Evolutionary conservation across 2,797 vertebrate species (phyloP).

Genomic region (Silurus lanzhouensis): DNA sequence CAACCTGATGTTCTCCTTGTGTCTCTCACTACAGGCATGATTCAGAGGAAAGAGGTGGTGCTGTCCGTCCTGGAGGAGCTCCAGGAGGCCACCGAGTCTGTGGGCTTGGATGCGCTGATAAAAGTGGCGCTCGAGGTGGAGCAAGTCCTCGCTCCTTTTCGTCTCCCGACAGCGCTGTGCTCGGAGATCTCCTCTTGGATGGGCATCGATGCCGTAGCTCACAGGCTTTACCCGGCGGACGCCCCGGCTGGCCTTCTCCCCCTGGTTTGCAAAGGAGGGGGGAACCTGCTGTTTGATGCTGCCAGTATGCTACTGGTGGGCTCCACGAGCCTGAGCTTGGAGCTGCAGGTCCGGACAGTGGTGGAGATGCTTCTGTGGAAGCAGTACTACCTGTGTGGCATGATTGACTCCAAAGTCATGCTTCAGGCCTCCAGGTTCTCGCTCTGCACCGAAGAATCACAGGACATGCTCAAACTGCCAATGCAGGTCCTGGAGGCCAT

Average conservation of each 20-base stretch:
- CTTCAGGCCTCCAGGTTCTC: slow-evolving; percentile 93
- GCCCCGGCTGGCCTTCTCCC: slow-evolving; percentile 86
- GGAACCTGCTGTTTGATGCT: slow-evolving; percentile 89
- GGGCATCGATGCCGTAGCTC: slow-evolving; percentile 82
- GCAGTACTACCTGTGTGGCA: slow-evolving; percentile 89
- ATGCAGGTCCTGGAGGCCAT: slow-evolving; percentile 88
- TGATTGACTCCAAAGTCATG: slow-evolving; percentile 98
- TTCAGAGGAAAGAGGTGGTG: slow-evolving; percentile 84
- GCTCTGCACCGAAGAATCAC: slow-evolving; percentile 88
- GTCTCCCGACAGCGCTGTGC: slow-evolving; percentile 75
- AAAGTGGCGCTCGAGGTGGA: slow-evolving; percentile 81
- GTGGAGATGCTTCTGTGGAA: slow-evolving; percentile 95
- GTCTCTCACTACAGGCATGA: slow-evolving; percentile 76
- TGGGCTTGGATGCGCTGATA: slow-evolving; percentile 81
- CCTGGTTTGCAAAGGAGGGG: slow-evolving; percentile 85
- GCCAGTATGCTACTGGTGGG: slow-evolving; percentile 88
- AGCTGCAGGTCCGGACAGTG: slow-evolving; percentile 91
- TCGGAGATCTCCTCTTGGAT: slow-evolving; percentile 79
- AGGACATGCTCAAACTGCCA: slow-evolving; percentile 87
- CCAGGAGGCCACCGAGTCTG: slow-evolving; percentile 88
- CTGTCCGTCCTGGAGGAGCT: slow-evolving; percentile 85
- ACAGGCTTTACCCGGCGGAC: slow-evolving; percentile 85
- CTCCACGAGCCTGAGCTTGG: slow-evolving; percentile 81
- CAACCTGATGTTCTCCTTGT: background rate
- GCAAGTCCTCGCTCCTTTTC: slow-evolving; percentile 77